phyloP scores from a whole-genome alignment of 53 echinoderm and acorn worm species.

The Actinopyga echinites region DNA sequence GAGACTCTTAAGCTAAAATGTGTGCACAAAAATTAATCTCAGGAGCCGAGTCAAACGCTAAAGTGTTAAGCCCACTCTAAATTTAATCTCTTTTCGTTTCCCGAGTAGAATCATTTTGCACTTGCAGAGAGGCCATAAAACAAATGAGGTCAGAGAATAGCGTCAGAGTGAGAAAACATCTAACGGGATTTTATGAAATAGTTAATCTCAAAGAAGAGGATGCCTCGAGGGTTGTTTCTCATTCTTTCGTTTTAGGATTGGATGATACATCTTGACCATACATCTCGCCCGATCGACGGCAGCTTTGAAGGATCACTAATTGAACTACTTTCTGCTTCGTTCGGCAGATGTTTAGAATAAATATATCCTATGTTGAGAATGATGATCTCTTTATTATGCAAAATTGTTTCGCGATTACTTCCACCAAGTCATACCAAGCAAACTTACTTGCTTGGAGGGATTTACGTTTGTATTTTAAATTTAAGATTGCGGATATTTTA shows the following conservation, averaged over 20 bases:
- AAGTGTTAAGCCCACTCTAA: not conserved
- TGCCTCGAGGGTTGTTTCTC: no score
- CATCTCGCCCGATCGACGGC: not conserved
- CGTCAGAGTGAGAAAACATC: not conserved
- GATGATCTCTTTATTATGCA: no score
- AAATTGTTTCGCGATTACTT: no score
- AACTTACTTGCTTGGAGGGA: no score
- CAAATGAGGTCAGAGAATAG: conserved; percentile 9
- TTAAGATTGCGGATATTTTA: no score
- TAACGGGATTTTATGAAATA: not conserved
- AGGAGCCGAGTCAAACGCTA: not conserved
- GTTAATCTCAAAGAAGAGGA: not conserved
- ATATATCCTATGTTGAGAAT: not conserved
- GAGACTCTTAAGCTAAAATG: not conserved
- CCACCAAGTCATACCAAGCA: no score
- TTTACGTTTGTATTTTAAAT: no score
- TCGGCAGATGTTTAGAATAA: conserved; percentile 2
- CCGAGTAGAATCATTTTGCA: not conserved
- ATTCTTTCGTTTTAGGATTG: no score
- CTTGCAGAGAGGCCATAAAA: not conserved
- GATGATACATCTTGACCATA: conserved; percentile 2
- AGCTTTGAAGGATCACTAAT: conserved; percentile 22
- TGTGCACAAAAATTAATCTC: not conserved
- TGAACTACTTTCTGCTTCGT: conserved; percentile 4
- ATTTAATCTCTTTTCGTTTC: not conserved